Evolutionary conservation across 2,888 invertebrate genomes (phyloP).

Genomic region (Hypsopygia costalis): DNA sequence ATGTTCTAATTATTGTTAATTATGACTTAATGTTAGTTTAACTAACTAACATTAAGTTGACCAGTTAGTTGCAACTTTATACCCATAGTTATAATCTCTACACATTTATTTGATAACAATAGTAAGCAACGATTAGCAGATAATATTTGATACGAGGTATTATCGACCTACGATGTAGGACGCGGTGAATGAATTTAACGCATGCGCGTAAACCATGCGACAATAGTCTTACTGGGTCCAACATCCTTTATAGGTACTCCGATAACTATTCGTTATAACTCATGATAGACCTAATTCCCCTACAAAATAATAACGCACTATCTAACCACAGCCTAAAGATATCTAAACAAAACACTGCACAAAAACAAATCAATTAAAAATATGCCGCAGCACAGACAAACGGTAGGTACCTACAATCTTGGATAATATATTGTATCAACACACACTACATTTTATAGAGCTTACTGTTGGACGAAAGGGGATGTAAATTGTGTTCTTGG

Average conservation of each 20-base stretch:
- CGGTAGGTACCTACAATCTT: neutral
- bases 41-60: too few relatives aligned
- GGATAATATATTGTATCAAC: too few relatives aligned
- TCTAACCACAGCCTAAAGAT: neutral
- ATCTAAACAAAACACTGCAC: too few relatives aligned
- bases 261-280: too few relatives aligned
- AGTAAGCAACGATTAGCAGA: neutral
- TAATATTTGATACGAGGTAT: slow-evolving; percentile 13
- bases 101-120: neutral
- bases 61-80: too few relatives aligned
- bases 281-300: neutral
- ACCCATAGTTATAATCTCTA: neutral
- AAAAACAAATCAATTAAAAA: too few relatives aligned
- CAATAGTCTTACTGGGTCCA: slow-evolving; percentile 10
- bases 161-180: slow-evolving; percentile 41
- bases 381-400: neutral
- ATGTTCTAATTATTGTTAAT: too few relatives aligned
- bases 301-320: neutral
- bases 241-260: neutral
- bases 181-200: slow-evolving; percentile 48
- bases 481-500: slow-evolving; percentile 4
- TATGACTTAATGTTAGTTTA: too few relatives aligned
- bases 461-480: slow-evolving; percentile 4
- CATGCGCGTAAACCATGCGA: slow-evolving; percentile 40
- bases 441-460: neutral